These are phyloP conservation scores for Xanthia togata DNA, from an alignment of 2,888 invertebrate genomes.

Conservation along the genomic window DNA sequence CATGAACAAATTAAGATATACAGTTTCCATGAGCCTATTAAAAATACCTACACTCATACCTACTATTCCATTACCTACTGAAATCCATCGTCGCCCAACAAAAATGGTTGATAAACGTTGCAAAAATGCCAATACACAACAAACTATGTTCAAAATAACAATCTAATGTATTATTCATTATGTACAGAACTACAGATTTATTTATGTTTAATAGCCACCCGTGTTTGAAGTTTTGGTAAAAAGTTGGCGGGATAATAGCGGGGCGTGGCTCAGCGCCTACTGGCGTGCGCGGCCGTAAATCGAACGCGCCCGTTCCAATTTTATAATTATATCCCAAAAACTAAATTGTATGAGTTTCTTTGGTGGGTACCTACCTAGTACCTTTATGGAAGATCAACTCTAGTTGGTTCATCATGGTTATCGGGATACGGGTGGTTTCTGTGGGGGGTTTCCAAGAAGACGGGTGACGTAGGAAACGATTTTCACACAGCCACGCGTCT, in stretches of 20 bases:
- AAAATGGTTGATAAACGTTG: not conserved
- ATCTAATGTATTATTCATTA: conserved; percentile 53
- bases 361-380: conserved; percentile 12
- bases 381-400: not conserved
- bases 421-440: not conserved
- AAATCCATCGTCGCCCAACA: not conserved
- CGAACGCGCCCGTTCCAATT: conserved; percentile 69
- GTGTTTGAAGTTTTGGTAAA: conserved; percentile 62
- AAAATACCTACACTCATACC: not conserved
- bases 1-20: not conserved
- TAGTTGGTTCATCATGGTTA: not conserved
- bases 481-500: not conserved
- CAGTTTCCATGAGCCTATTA: not conserved
- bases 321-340: conserved; percentile 70
- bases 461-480: not conserved
- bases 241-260: conserved; percentile 72
- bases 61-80: not conserved
- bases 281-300: conserved; percentile 75
- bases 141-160: conserved; percentile 19
- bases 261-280: conserved; percentile 78
- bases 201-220: conserved; percentile 62
- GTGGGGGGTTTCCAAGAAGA: no score
- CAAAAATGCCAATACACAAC: conserved; percentile 12
- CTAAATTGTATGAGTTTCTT: conserved; percentile 40
- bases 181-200: conserved; percentile 46